Evolutionary conservation across 2,888 invertebrate species (phyloP).

Genomic region (Ochropleura leucogaster): DNA sequence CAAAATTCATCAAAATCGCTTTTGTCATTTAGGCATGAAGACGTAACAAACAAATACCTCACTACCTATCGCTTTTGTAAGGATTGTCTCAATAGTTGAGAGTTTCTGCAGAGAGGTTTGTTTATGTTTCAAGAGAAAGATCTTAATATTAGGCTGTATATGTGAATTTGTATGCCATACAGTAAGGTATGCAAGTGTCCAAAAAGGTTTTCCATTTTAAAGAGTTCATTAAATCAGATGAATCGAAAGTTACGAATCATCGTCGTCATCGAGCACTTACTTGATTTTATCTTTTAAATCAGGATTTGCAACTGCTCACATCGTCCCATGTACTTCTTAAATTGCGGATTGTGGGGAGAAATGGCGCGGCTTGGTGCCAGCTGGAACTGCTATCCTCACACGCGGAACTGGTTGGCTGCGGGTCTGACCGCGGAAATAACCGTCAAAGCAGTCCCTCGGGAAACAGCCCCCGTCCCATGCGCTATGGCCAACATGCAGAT

Average conservation of each 20-base stretch:
- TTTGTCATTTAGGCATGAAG: too few species aligned
- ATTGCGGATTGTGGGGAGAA: conserved; percentile 78
- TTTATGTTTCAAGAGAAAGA: background rate
- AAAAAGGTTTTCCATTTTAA: background rate
- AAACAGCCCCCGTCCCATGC: conserved; percentile 66
- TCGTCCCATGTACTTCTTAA: conserved; percentile 76
- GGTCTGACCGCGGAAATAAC: conserved; percentile 74
- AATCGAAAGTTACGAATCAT: background rate
- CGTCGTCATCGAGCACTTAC: background rate
- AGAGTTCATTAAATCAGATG: background rate
- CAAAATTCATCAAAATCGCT: too few species aligned
- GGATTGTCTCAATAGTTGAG: background rate
- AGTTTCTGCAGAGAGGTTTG: too few species aligned
- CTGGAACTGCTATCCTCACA: conserved; percentile 79
- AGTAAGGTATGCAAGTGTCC: background rate
- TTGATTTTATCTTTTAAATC: conserved; percentile 28
- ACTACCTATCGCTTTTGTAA: too few species aligned
- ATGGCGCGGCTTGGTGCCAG: conserved; percentile 76
- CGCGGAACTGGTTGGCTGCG: conserved; percentile 77
- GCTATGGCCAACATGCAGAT: conserved; percentile 75
- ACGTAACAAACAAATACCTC: too few species aligned
- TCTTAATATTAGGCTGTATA: background rate
- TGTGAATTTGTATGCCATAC: background rate
- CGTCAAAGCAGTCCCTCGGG: conserved; percentile 75
- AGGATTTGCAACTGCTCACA: conserved; percentile 78